Conservation (phyloP, 2,113 vertebrate species). For the Agapornis roseicollis region DNA sequence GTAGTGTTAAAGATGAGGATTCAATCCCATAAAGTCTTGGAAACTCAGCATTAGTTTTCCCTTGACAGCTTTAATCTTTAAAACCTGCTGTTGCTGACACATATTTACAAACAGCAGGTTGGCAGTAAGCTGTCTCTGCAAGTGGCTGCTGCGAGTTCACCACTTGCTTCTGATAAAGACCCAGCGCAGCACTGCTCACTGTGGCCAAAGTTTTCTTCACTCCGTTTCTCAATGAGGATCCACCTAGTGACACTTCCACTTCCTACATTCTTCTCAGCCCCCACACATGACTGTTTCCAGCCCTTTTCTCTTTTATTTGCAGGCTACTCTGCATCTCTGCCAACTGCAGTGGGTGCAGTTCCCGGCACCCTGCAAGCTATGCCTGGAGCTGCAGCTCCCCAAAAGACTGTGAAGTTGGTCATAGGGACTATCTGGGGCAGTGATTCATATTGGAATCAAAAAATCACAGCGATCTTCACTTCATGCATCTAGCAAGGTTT, state of each 20-base stretch:
- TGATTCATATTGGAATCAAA: background rate
- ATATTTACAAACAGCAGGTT: background rate
- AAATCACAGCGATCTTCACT: background rate
- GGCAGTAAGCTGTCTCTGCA: background rate
- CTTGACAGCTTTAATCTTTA: slow-evolving; percentile 4
- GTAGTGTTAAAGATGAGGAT: background rate
- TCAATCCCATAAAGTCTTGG: slow-evolving; percentile 14
- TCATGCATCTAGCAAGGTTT: background rate
- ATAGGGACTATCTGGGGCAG: background rate
- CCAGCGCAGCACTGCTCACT: background rate
- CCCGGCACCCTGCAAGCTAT: background rate
- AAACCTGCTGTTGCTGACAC: background rate
- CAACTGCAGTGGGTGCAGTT: background rate
- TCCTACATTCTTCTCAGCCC: background rate
- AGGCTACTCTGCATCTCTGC: background rate
- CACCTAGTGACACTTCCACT: background rate
- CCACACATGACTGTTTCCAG: background rate
- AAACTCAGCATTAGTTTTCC: slow-evolving; percentile 20
- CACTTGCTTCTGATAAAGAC: background rate
- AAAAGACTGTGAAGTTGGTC: background rate
- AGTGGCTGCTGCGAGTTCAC: background rate
- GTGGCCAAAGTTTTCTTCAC: background rate
- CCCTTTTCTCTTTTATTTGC: background rate
- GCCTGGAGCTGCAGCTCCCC: background rate
- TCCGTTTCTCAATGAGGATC: background rate